phyloP scores from a whole-genome alignment of 2,797 vertebrate species.

The Schizopygopsis pylzovi region DNA sequence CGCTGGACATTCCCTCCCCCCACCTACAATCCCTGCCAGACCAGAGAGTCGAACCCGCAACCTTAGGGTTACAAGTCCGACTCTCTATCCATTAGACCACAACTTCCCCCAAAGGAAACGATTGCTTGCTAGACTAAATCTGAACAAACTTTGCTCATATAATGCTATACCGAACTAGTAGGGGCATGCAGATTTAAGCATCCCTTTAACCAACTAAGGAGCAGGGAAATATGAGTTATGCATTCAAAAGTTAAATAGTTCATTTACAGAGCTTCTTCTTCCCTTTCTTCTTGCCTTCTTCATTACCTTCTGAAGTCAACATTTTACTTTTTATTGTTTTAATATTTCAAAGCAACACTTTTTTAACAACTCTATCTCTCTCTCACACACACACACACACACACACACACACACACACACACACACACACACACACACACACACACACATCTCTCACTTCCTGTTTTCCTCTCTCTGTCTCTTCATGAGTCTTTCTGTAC shows the following conservation, averaged over 20 bases:
- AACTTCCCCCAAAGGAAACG: too few relatives aligned
- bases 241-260: background rate
- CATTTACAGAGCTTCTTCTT: background rate
- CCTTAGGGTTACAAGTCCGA: too few relatives aligned
- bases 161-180: background rate
- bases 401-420: too few relatives aligned
- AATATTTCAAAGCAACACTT: slow-evolving; percentile 36
- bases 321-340: slow-evolving; percentile 36
- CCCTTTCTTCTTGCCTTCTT: background rate
- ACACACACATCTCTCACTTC: background rate
- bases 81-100: too few relatives aligned
- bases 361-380: slow-evolving; percentile 33
- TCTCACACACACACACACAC: too few relatives aligned
- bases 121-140: background rate
- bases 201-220: background rate
- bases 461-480: slow-evolving; percentile 12
- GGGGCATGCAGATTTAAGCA: background rate
- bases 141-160: background rate
- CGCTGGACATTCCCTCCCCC: too few relatives aligned
- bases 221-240: background rate
- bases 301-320: slow-evolving; percentile 25
- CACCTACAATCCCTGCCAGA: too few relatives aligned
- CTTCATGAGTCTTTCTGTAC: background rate
- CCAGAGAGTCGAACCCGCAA: too few relatives aligned
- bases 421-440: too few relatives aligned